These are phyloP conservation scores for Drosophila colorata DNA, from an alignment of 2,888 invertebrate species.

Conservation along the genomic window DNA sequence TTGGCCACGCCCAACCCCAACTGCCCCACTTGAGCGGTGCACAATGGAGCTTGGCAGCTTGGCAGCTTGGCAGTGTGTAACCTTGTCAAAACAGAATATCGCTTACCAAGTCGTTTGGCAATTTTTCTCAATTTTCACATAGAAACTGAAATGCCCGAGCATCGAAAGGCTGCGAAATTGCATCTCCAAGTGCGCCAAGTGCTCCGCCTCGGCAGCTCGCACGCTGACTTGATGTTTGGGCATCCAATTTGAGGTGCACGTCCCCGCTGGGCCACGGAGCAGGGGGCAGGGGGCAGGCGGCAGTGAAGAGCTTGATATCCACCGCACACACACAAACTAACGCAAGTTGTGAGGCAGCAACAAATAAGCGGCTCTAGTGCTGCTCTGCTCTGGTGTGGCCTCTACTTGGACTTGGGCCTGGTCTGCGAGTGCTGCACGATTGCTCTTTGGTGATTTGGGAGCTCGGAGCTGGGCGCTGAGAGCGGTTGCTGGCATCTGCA, in stretches of 20 bases:
- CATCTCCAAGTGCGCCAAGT: slow-evolving; percentile 41
- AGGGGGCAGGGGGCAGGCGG: not conserved
- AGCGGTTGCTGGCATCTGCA: not conserved
- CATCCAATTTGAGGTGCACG: slow-evolving; percentile 74
- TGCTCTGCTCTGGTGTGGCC: slow-evolving; percentile 6
- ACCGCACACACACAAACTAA: slow-evolving; percentile 4
- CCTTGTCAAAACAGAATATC: slow-evolving; percentile 73
- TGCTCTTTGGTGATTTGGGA: slow-evolving; percentile 79
- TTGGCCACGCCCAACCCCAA: slow-evolving; percentile 33
- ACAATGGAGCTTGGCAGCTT: slow-evolving; percentile 26
- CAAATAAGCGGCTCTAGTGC: slow-evolving; percentile 31
- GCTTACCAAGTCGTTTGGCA: slow-evolving; percentile 81
- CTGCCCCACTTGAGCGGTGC: slow-evolving; percentile 42
- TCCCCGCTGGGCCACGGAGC: slow-evolving; percentile 7
- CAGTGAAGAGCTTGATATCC: slow-evolving; percentile 36
- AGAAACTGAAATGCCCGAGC: slow-evolving; percentile 50
- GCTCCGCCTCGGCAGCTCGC: not conserved
- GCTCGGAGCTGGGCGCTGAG: slow-evolving; percentile 9
- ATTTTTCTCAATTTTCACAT: slow-evolving; percentile 83
- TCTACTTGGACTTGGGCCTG: not conserved
- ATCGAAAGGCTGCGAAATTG: slow-evolving; percentile 52
- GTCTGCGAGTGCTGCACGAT: slow-evolving; percentile 61
- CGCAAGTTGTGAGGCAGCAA: slow-evolving; percentile 3
- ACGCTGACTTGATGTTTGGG: slow-evolving; percentile 66
- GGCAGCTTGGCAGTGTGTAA: slow-evolving; percentile 29